These are phyloP conservation scores for Acleris sparsana DNA, from an alignment of 2,888 invertebrate species.

Conservation along the genomic window DNA sequence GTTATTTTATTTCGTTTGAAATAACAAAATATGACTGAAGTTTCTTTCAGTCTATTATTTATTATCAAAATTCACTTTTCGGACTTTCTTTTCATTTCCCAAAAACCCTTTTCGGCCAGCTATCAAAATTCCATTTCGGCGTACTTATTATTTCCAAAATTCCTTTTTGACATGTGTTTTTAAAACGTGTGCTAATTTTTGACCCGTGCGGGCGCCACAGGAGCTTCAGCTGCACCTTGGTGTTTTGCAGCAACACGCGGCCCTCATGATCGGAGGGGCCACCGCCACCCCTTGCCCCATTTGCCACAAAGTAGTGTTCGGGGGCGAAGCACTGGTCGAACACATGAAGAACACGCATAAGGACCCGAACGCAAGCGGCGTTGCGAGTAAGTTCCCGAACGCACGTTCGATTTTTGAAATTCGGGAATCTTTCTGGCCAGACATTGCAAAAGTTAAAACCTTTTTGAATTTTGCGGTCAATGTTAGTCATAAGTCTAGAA, in stretches of 20 bases:
- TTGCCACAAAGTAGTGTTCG: conserved; percentile 97
- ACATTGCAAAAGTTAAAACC: conserved; percentile 1
- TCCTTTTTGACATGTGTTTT: conserved; percentile 45
- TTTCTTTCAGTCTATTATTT: background rate
- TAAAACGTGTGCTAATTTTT: conserved; percentile 71
- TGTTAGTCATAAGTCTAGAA: conserved; percentile 23
- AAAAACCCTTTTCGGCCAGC: conserved; percentile 49
- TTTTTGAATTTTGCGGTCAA: conserved; percentile 25
- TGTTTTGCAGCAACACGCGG: conserved; percentile 98
- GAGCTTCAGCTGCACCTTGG: conserved; percentile 96
- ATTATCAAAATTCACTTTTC: conserved; percentile 22
- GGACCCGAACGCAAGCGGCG: conserved; percentile 94
- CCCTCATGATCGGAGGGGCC: conserved; percentile 94
- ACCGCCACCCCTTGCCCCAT: conserved; percentile 96
- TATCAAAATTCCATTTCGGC: conserved; percentile 63
- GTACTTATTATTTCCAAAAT: conserved; percentile 57
- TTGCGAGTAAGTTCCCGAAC: conserved; percentile 90
- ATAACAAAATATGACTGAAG: no score
- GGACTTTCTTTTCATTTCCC: conserved; percentile 24
- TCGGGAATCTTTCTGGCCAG: conserved; percentile 7
- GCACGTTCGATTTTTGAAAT: conserved; percentile 47
- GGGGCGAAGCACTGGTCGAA: conserved; percentile 96
- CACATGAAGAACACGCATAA: conserved; percentile 98
- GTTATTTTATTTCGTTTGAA: no score
- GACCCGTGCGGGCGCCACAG: conserved; percentile 83